Base-by-base conservation (phyloP, 2,888 invertebrate genomes). In the Melanophora roralis region DNA sequence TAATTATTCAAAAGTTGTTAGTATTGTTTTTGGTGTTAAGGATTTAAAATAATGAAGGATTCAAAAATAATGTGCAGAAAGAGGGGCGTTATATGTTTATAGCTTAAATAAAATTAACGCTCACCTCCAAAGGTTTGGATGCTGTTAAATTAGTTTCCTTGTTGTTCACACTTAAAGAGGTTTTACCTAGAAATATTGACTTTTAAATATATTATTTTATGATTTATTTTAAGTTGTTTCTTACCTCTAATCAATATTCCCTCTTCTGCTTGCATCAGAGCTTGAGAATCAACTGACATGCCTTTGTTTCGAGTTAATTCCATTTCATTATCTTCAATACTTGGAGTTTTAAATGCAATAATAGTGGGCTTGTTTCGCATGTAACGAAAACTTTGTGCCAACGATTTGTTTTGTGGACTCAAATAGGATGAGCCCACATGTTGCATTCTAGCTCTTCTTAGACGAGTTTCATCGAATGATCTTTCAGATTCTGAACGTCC, bases 281-380 rank as follows among this genome's bases (percentile, higher is more conserved):
- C 84, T 62, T 85, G 86, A 21, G 73, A 4, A 38, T 76, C 57
- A 12, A 19, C 9, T 9, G 36, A 2, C 9, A 36, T n/a, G 16
- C 12, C 51, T 59, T 45, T 92, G 53, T 92, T 92, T 49, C 92
- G 91, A 1, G 92, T 92, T 38, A 91, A 89, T 14, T 92, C 88
- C 16, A 91, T 88, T 79, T 95, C 94, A 84, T 92, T 93, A 84
- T 93, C 93, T 82, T 96, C 95, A 69, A 94, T 89, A 88, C 94
- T 94, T 1, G 96, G 96, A 1, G 96, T 95, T 89, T 95, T 95
- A 87, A 96, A 95, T 0, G 96, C 95, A 59, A 97, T 95, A 82
- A 97, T 95, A 0, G 96, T 95, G 0, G 97, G 97, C 85, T 97
- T 97, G 83, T 94, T 94, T 51, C 97, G 90, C 96, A 97, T 96